These are phyloP conservation scores for Toxotes lorentzi DNA, from an alignment of 2,797 vertebrate species.

Conservation along the genomic window DNA sequence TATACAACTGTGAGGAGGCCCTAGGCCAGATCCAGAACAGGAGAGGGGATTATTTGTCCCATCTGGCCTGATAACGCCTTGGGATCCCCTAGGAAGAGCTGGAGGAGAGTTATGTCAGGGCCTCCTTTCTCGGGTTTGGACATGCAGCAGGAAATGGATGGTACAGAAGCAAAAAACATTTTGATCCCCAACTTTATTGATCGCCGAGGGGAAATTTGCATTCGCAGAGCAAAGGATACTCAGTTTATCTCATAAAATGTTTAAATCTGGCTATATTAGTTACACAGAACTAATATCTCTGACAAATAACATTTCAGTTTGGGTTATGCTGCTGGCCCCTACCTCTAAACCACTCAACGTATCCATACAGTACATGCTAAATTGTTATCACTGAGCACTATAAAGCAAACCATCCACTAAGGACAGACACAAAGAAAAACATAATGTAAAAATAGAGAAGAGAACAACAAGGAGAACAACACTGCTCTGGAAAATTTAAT, in stretches of 20 bases:
- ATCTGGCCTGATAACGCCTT: conserved; percentile 5
- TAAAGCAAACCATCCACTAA: not conserved
- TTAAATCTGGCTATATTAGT: not conserved
- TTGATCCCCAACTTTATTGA: not conserved
- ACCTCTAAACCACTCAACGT: too few relatives aligned
- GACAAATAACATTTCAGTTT: not conserved
- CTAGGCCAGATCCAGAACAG: conserved; percentile 7
- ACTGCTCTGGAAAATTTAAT: conserved; percentile 25
- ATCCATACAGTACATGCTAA: not conserved
- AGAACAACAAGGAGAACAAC: not conserved
- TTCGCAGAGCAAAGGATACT: not conserved
- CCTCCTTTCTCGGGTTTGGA: not conserved
- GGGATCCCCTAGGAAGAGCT: not conserved
- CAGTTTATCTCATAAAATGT: not conserved
- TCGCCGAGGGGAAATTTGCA: not conserved
- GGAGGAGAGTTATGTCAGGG: not conserved
- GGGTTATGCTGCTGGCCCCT: not conserved
- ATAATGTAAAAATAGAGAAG: not conserved
- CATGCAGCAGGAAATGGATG: not conserved
- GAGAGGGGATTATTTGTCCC: conserved; percentile 14
- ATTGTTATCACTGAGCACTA: not conserved
- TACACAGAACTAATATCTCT: not conserved
- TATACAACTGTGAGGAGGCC: conserved; percentile 12
- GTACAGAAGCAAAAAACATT: conserved; percentile 1
- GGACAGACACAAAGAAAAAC: conserved; percentile 15